Percentiles rank a stretch among this genome's conserved stretches.
phyloP scores from a whole-genome alignment of 2,113 vertebrate species.

The Dicaeum eximium region DNA sequence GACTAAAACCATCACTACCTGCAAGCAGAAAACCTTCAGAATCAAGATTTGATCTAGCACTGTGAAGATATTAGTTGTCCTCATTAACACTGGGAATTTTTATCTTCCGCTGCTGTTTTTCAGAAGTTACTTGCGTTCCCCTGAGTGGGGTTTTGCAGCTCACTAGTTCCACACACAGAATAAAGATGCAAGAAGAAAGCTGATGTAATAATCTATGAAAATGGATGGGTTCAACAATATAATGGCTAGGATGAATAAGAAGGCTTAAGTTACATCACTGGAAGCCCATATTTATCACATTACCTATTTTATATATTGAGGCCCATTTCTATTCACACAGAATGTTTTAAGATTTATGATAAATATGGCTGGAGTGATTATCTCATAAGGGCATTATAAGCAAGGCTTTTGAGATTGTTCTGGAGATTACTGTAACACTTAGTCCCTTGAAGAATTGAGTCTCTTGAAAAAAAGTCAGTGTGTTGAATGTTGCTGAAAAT shows the following conservation, averaged over 20 bases:
- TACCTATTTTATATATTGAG: not conserved
- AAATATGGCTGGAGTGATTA: not conserved
- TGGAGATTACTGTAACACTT: not conserved
- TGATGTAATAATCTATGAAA: not conserved
- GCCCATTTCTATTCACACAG: not conserved
- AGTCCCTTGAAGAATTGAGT: no score
- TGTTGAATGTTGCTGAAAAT: not conserved
- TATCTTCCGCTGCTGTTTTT: not conserved
- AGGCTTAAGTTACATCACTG: not conserved
- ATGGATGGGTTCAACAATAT: not conserved
- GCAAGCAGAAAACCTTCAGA: not conserved
- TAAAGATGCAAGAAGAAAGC: not conserved
- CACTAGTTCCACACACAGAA: not conserved
- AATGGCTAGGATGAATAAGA: not conserved
- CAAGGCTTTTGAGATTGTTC: not conserved
- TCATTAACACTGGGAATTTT: not conserved
- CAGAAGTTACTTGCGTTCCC: not conserved
- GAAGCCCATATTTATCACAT: not conserved
- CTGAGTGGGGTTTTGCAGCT: not conserved
- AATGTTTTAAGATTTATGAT: not conserved
- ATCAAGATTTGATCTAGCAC: not conserved
- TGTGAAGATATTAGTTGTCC: not conserved
- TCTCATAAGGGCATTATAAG: not conserved
- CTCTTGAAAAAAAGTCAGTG: not conserved
- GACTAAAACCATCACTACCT: not conserved